A percentile compares a stretch with the other conserved stretches of the same genome.
Conservation (phyloP, 2,113 vertebrate species). For the Gymnobelideus leadbeateri region DNA sequence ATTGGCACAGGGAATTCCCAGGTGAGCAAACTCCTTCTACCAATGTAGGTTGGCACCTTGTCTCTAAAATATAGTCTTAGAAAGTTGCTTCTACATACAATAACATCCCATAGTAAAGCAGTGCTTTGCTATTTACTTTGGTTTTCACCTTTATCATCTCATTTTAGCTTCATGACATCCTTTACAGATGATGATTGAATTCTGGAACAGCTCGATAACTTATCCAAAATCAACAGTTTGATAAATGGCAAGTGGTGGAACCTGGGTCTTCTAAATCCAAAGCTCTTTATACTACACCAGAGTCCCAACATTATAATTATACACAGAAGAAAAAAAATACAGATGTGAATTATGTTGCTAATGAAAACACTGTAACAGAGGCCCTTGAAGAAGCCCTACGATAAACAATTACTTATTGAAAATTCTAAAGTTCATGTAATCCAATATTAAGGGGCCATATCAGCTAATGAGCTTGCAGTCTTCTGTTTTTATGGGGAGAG, state of each 20-base stretch:
- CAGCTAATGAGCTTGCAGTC: not conserved
- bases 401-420: not conserved
- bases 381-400: not conserved
- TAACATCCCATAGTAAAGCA: not conserved
- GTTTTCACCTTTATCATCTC: not conserved
- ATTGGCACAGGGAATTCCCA: not conserved
- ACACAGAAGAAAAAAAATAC: not conserved
- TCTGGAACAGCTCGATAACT: constrained; percentile 28
- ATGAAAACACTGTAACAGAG: not conserved
- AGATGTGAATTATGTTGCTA: not conserved
- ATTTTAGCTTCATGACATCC: not conserved
- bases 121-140: not conserved
- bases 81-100: not conserved
- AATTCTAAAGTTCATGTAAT: constrained; percentile 24
- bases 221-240: not conserved
- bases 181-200: not conserved
- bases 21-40: not conserved
- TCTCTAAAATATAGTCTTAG: not conserved
- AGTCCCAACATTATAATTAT: not conserved
- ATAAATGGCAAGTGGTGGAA: not conserved
- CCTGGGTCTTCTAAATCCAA: not conserved
- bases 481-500: not conserved
- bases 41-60: not conserved
- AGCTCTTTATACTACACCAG: not conserved
- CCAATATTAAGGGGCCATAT: constrained; percentile 35